These are phyloP conservation scores for Onychostoma macrolepis DNA, from an alignment of 2,113 vertebrate species.

Conservation along the genomic window DNA sequence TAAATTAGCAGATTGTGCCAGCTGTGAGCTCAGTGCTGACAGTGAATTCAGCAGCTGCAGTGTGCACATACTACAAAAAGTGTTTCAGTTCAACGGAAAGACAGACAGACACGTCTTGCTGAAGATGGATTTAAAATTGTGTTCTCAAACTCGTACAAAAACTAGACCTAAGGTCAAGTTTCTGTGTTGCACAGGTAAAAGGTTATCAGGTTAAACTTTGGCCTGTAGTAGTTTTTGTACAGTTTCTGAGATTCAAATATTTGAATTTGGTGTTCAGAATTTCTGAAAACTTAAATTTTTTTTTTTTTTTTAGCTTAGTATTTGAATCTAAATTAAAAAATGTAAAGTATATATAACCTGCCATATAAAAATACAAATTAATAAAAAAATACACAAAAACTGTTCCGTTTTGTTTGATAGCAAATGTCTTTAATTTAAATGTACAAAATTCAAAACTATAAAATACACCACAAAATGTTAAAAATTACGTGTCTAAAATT, in stretches of 20 bases:
- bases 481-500: too few relatives aligned
- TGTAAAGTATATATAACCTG: too few relatives aligned
- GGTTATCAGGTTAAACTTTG: neutral
- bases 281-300: neutral
- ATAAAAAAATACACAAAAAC: too few relatives aligned
- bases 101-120: neutral
- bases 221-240: neutral
- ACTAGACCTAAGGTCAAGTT: neutral
- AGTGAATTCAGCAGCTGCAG: constrained; percentile 20
- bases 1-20: constrained; percentile 20
- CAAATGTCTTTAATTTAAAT: too few relatives aligned
- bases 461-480: neutral
- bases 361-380: too few relatives aligned
- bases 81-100: neutral
- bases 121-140: neutral
- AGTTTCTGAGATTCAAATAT: neutral
- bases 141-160: neutral
- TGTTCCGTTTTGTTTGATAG: too few relatives aligned
- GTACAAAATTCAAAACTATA: neutral
- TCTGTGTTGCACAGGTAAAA: neutral
- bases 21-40: constrained; percentile 3
- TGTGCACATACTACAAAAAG: neutral
- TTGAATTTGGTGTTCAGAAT: neutral
- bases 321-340: neutral
- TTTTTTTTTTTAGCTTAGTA: neutral